These are phyloP conservation scores for Drosophila quadrilineata DNA, from an alignment of 1,140 invertebrate species.

Conservation along the genomic window DNA sequence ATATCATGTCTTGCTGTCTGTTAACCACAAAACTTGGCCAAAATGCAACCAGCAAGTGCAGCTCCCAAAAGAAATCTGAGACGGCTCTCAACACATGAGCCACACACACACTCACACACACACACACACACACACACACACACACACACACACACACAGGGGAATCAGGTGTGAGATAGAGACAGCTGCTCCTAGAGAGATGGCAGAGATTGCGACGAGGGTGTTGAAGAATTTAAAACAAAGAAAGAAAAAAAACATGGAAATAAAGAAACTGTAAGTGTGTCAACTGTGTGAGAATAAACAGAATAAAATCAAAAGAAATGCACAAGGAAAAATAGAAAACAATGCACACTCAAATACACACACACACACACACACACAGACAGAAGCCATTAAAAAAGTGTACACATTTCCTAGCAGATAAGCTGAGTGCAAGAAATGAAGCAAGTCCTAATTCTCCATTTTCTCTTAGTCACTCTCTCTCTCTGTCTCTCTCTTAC, in stretches of 20 bases:
- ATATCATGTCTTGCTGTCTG: no score
- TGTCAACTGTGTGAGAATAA: constrained; percentile 16
- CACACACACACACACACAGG: no score
- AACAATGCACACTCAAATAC: neutral
- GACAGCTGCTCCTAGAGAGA: neutral
- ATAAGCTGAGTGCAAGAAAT: constrained; percentile 2
- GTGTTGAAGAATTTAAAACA: no score
- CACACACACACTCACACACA: constrained; percentile 1
- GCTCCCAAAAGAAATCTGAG: constrained; percentile 12
- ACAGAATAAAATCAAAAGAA: neutral
- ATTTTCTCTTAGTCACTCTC: neutral
- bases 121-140: no score
- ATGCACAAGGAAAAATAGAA: neutral
- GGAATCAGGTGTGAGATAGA: constrained; percentile 1
- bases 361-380: no score
- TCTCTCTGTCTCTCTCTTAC: neutral
- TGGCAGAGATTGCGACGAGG: neutral
- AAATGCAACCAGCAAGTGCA: neutral
- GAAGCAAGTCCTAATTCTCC: neutral
- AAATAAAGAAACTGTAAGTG: constrained; percentile 3
- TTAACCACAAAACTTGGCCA: constrained; percentile 16
- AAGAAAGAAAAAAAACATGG: no score
- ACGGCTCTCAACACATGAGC: constrained; percentile 11
- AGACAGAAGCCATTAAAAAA: no score
- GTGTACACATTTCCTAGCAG: neutral